Base-by-base conservation (phyloP, 2,888 invertebrate species). In the Epinotia demarniana region DNA sequence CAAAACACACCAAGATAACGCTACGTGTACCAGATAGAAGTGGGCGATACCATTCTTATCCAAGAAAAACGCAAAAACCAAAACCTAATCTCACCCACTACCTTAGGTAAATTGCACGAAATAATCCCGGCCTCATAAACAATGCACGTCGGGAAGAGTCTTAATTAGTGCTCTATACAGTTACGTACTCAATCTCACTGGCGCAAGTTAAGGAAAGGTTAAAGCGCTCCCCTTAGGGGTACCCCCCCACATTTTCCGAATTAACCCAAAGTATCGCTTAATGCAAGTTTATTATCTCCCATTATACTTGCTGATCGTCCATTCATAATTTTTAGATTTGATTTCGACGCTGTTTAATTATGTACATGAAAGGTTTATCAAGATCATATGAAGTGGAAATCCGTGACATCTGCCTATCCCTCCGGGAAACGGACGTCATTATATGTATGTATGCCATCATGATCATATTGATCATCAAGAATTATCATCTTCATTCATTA, bases 101-200 rank as follows among this genome's bases (percentile, higher is more conserved):
- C 80, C 81, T 82, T 84, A 86, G 83, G n/a, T 61, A 85, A 83
- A 87, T 88, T 84, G 85, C 84, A 82, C 81, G 85, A 83, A 88
- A 89, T 88, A 85, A 89, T 89, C 88, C 85, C 80, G 80, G 81
- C 78, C 87, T 90, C 89, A 92, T 92, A 90, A 92, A 92, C 90
- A 92, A 92, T 92, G 90, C 88, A 92, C 79, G 88, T 88, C 86
- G 89, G 89, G 90, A 89, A 89, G 86, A 86, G 89, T 90, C 89
- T 90, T 91, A 92, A 90, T 92, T 90, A 90, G 90, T 90, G 86
- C 92, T 93, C 93, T 91, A 90, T 93, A 90, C 89, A 90, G 86
- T 89, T 93, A 90, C 90, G 81, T 90, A 89, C 91, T 92, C 92
- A 92, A 92, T 92, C 92, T 92, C 91, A 90, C 91, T 90, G 86